phyloP scores from a whole-genome alignment of 2,113 vertebrate species.

The Ploceus nigricollis region DNA sequence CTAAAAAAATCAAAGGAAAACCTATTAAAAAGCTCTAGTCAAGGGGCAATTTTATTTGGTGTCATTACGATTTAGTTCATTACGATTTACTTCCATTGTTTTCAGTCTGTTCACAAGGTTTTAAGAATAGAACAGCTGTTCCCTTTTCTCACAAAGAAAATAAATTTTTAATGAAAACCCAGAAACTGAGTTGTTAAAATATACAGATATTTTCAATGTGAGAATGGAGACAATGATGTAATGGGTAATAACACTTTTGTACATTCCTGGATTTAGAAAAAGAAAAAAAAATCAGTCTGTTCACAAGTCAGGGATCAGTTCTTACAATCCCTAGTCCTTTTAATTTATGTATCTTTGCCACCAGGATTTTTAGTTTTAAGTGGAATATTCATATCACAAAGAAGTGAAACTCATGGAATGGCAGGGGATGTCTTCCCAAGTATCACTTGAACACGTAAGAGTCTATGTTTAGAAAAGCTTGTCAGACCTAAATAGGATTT shows the following conservation, averaged over 20 bases:
- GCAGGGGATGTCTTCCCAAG: not conserved
- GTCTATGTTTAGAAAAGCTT: not conserved
- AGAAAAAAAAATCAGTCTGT: not conserved
- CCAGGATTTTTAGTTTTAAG: not conserved
- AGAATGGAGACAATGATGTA: not conserved
- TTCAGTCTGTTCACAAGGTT: too few species aligned
- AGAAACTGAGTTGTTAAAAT: not conserved
- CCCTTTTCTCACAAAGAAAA: not conserved
- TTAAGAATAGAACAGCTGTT: not conserved
- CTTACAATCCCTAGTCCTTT: not conserved
- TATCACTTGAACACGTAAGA: not conserved
- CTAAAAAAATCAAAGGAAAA: not conserved
- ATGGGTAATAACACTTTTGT: not conserved
- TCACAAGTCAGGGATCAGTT: not conserved
- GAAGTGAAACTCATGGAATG: not conserved
- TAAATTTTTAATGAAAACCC: not conserved
- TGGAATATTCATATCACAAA: not conserved
- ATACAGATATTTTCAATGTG: not conserved
- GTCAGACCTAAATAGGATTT: not conserved
- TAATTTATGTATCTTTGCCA: not conserved
- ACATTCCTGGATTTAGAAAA: not conserved
- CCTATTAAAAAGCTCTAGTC: not conserved
- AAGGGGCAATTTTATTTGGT: not conserved
- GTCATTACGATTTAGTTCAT: not conserved
- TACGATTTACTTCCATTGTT: too few species aligned